These are phyloP conservation scores for Bungarus multicinctus DNA, from an alignment of 2,113 vertebrate genomes.

Conservation along the genomic window DNA sequence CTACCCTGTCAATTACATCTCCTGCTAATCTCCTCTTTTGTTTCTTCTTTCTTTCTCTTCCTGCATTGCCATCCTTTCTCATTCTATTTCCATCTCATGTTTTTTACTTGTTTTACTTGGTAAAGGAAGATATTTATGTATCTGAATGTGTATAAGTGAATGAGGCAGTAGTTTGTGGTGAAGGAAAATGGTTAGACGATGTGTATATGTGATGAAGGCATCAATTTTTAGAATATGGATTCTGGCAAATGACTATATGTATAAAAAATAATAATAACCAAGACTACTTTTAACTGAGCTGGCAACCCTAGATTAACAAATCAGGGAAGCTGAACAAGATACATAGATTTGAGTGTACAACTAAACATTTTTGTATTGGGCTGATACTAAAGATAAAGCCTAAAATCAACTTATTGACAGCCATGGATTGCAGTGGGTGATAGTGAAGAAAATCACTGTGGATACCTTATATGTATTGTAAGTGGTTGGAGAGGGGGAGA, in stretches of 20 bases:
- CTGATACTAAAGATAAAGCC: not conserved
- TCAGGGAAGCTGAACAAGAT: not conserved
- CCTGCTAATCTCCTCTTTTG: not conserved
- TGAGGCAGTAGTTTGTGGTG: not conserved
- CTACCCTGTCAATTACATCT: not conserved
- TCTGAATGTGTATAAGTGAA: not conserved
- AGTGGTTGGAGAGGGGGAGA: not conserved
- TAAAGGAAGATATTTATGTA: not conserved
- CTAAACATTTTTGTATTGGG: not conserved
- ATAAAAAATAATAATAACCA: not conserved
- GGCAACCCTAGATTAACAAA: not conserved
- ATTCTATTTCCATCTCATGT: not conserved
- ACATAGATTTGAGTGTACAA: not conserved
- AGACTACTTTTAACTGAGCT: not conserved
- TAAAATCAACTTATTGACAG: not conserved
- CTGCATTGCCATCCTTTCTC: not conserved
- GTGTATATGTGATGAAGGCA: not conserved
- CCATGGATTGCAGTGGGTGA: not conserved
- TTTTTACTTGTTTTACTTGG: not conserved
- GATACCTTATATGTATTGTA: not conserved
- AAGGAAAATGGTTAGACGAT: not conserved
- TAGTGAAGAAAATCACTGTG: not conserved
- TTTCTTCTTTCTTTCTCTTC: not conserved
- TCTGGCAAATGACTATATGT: not conserved
- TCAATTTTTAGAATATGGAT: not conserved